A percentile compares a stretch with the other conserved stretches of the same genome.
phyloP scores from a whole-genome alignment of 2,888 invertebrate species.

The Epinotia brunnichana region DNA sequence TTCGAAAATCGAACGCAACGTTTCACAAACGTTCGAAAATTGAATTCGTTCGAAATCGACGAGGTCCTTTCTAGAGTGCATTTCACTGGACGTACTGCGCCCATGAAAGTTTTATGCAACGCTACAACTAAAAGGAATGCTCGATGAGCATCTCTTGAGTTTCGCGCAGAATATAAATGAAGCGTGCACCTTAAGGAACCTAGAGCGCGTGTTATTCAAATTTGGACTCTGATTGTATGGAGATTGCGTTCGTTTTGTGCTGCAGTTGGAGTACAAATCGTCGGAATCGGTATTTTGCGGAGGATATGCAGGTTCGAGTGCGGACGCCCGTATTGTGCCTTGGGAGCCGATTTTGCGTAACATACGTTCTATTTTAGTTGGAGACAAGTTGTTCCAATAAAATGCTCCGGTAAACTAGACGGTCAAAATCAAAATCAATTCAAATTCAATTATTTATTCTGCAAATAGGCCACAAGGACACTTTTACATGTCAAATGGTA shows the following conservation, averaged over 20 bases:
- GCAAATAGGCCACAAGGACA: too few relatives aligned
- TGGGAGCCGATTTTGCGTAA: slow-evolving; percentile 24
- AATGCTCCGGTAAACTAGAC: neutral
- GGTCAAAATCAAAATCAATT: too few relatives aligned
- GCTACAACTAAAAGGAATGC: slow-evolving; percentile 42
- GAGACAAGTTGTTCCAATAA: slow-evolving; percentile 7
- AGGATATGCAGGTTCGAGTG: slow-evolving; percentile 19
- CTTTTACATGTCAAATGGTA: too few relatives aligned
- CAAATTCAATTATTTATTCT: too few relatives aligned
- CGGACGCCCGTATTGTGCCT: slow-evolving; percentile 32
- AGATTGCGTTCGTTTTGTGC: slow-evolving; percentile 17
- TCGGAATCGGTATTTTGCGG: slow-evolving; percentile 29
- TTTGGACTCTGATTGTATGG: slow-evolving; percentile 27
- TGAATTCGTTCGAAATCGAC: slow-evolving; percentile 39
- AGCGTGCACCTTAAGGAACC: slow-evolving; percentile 43
- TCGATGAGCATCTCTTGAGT: slow-evolving; percentile 42
- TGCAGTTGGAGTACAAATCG: slow-evolving; percentile 15
- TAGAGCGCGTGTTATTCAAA: slow-evolving; percentile 25
- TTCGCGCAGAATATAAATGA: slow-evolving; percentile 40
- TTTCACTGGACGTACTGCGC: slow-evolving; percentile 43
- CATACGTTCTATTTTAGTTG: slow-evolving; percentile 23
- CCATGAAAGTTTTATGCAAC: slow-evolving; percentile 43
- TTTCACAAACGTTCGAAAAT: slow-evolving; percentile 39
- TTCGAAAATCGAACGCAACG: slow-evolving; percentile 35
- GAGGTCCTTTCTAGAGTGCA: slow-evolving; percentile 41